Evolutionary conservation across 2,888 invertebrate species (phyloP).

Genomic region (Hemithea aestivaria): DNA sequence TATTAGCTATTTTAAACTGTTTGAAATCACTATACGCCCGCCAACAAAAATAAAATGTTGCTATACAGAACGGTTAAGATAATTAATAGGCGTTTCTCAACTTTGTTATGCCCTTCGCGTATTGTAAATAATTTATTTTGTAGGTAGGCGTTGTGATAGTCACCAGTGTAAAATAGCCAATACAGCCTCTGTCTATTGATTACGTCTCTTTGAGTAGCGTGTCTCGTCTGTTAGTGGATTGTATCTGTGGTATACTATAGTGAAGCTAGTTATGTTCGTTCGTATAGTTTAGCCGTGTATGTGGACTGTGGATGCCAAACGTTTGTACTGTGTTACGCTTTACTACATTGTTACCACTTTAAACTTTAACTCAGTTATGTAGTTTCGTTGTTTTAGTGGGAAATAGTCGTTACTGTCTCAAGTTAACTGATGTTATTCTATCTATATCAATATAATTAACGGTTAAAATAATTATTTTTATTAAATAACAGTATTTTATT

Average conservation of each 20-base stretch:
- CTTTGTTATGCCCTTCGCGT: too few species aligned
- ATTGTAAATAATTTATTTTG: too few species aligned
- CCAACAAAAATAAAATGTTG: too few species aligned
- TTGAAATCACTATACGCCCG: too few species aligned
- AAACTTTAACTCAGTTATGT: conserved; percentile 19
- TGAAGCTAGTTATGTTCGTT: conserved; percentile 48
- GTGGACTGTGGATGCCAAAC: conserved; percentile 64
- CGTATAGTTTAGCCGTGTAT: conserved; percentile 33
- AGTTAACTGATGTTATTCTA: conserved; percentile 35
- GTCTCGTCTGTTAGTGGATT: too few species aligned
- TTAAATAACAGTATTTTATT: conserved; percentile 37
- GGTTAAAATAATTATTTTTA: conserved; percentile 63
- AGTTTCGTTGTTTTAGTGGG: conserved; percentile 14
- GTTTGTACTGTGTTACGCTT: conserved; percentile 45
- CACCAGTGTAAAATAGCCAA: too few species aligned
- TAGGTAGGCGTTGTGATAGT: too few species aligned
- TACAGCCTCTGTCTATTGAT: too few species aligned
- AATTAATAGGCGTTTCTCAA: too few species aligned
- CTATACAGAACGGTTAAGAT: too few species aligned
- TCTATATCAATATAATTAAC: conserved; percentile 32
- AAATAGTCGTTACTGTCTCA: conserved; percentile 15
- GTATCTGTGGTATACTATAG: conserved; percentile 44
- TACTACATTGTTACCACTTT: conserved; percentile 38
- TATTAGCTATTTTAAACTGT: too few species aligned
- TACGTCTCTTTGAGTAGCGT: too few species aligned